A percentile compares a stretch with the other conserved stretches of the same genome.
These are phyloP conservation scores for Zosterops borbonicus DNA, from an alignment of 2,113 vertebrate genomes.

Conservation along the genomic window DNA sequence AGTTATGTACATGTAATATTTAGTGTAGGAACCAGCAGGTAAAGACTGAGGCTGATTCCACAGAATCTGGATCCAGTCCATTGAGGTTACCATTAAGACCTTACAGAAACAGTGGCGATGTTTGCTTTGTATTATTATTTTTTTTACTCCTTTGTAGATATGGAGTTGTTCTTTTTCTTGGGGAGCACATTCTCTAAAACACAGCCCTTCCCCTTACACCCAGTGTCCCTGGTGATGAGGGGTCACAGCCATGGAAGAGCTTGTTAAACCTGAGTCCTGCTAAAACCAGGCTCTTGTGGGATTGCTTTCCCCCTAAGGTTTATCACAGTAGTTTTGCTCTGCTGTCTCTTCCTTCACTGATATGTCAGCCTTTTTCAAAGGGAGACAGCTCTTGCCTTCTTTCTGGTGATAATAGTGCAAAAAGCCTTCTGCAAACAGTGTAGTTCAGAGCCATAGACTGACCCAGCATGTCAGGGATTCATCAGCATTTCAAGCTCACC, in stretches of 20 bases:
- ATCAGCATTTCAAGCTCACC: neutral
- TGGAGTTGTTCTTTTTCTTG: neutral
- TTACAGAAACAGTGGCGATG: neutral
- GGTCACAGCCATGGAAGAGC: neutral
- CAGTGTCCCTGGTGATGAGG: neutral
- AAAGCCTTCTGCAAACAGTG: constrained; percentile 46
- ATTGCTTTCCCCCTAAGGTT: neutral
- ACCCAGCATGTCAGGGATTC: constrained; percentile 26
- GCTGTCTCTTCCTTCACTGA: neutral
- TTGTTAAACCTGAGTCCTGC: neutral
- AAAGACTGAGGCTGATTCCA: neutral
- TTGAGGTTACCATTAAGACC: neutral
- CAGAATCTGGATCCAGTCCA: neutral
- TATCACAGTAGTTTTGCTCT: neutral
- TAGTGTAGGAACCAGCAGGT: constrained; percentile 61
- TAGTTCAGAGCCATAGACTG: constrained; percentile 11
- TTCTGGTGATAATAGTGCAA: constrained; percentile 26
- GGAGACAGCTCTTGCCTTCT: neutral
- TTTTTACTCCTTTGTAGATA: neutral
- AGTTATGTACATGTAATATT: constrained; percentile 57
- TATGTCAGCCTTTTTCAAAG: neutral
- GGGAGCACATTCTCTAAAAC: neutral
- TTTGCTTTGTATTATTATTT: neutral
- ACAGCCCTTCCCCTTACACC: neutral
- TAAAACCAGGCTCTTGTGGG: neutral